Conservation (phyloP, 2,113 vertebrate species). For the Ochotona curzoniae region DNA sequence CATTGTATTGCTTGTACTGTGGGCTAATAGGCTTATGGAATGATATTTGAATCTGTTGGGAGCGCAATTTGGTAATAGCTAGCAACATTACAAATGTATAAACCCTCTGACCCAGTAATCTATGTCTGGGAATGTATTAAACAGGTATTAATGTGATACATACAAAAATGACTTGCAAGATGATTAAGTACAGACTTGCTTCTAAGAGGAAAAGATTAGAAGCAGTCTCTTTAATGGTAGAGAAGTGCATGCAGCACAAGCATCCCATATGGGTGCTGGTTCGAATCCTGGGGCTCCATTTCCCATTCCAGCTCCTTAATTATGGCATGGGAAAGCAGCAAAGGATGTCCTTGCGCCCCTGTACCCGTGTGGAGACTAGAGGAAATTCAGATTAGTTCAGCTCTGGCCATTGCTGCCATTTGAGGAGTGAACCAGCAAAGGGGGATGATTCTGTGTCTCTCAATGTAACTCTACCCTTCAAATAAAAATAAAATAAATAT, state of each 20-base stretch:
- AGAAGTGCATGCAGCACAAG: background rate
- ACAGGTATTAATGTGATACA: background rate
- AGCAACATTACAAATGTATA: slow-evolving; percentile 49
- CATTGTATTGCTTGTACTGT: background rate
- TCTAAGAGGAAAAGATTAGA: background rate
- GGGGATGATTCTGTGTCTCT: too few relatives aligned
- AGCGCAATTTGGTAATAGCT: slow-evolving; percentile 41
- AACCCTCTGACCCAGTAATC: slow-evolving; percentile 38
- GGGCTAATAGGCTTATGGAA: background rate
- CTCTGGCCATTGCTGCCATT: too few relatives aligned
- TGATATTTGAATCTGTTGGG: background rate
- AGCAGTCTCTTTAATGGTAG: background rate
- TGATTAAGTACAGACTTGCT: background rate
- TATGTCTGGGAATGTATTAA: slow-evolving; percentile 44
- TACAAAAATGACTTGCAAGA: slow-evolving; percentile 42
- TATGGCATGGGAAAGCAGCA: too few relatives aligned
- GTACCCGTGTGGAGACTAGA: too few relatives aligned
- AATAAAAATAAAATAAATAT: too few relatives aligned
- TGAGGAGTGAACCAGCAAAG: too few relatives aligned
- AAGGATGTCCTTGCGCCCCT: too few relatives aligned
- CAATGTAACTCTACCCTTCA: too few relatives aligned
- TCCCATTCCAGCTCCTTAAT: too few relatives aligned
- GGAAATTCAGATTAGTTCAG: too few relatives aligned
- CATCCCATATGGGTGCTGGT: too few relatives aligned
- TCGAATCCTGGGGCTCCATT: too few relatives aligned